phyloP scores from a whole-genome alignment of 1,140 invertebrate genomes.

The Listronotus oregonensis region DNA sequence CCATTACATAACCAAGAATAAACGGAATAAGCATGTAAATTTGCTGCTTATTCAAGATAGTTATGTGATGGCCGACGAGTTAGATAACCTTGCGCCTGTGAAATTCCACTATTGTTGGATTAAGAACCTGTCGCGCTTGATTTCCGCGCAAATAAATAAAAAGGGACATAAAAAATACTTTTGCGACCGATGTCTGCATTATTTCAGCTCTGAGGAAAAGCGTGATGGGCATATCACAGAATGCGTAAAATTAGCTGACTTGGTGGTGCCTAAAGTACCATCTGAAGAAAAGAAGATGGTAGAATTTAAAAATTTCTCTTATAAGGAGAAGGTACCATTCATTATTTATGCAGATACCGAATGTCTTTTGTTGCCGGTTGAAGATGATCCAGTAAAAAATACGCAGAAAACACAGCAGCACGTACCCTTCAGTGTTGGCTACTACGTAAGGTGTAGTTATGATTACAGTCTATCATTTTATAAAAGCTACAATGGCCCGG shows the following conservation, averaged over 20 bases:
- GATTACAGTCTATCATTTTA: too few species aligned
- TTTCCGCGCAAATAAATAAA: slow-evolving; percentile 45
- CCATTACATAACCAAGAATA: slow-evolving; percentile 32
- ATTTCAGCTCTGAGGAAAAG: slow-evolving; percentile 39
- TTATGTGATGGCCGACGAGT: slow-evolving; percentile 31
- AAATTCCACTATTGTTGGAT: slow-evolving; percentile 48
- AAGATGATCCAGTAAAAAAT: background rate
- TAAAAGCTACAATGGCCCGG: too few species aligned
- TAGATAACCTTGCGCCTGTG: slow-evolving; percentile 16
- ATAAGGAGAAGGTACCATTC: background rate
- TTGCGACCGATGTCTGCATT: slow-evolving; percentile 48
- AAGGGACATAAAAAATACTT: slow-evolving; percentile 39
- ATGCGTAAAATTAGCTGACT: slow-evolving; percentile 26
- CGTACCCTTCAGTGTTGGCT: too few species aligned
- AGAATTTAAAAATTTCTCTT: background rate
- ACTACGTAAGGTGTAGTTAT: too few species aligned
- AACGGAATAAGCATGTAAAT: slow-evolving; percentile 44
- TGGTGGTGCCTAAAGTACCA: background rate
- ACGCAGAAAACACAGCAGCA: too few species aligned
- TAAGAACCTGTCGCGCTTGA: slow-evolving; percentile 45
- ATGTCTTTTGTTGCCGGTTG: background rate
- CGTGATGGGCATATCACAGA: slow-evolving; percentile 36
- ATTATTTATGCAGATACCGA: background rate
- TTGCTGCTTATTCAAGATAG: slow-evolving; percentile 42
- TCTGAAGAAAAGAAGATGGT: background rate